Base-by-base conservation (phyloP, 2,797 vertebrate species). In the Cygnus olor region DNA sequence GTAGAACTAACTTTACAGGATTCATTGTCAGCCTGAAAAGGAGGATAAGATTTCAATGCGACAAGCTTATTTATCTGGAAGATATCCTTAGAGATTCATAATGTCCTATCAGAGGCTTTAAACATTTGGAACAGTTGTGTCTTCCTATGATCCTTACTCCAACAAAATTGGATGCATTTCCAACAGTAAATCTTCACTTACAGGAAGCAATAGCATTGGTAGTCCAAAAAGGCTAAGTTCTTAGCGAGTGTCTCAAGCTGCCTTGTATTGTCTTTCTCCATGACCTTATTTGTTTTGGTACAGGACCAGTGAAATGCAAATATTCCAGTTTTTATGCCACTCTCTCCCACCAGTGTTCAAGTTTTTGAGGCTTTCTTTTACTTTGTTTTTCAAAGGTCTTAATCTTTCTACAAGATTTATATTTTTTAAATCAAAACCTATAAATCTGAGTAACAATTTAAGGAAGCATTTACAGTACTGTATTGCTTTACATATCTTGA, bases 251-350 rank as follows among this genome's bases (percentile, higher is more conserved):
- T 94, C 94, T 96, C 85, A 97, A 93, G 90, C 91, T 89, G 80
- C 72, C 89, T 91, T 90, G 79, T 72, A 32, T 60, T 72, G 63
- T 78, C 94, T 95, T 83, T 84, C 73, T 15, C 56, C 92, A 89
- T 91, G 88, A 89, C 70, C 82, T 66, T 91, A 82, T 96, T 96
- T 95, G 87, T 97, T 95, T 91, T 92, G 84, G 77, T 93, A 82
- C 92, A 90, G 19, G 34, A 82, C 45, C 76, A 87, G 54, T 60
- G 82, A 97, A 90, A 68, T 95, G 40, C 83, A 94, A 80, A 82
- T 93, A 82, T 69, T 71, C 63, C 84, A 79, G 72, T 91, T 95
- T 94, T 86, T 85, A 89, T 96, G 73, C 74, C 28, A 58, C 27
- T 32, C 25, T n/a, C 54, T 95, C 66, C 81, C 84, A 94, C 90